Base-by-base conservation (phyloP, 2,113 vertebrate genomes). In the Platichthys stellatus region DNA sequence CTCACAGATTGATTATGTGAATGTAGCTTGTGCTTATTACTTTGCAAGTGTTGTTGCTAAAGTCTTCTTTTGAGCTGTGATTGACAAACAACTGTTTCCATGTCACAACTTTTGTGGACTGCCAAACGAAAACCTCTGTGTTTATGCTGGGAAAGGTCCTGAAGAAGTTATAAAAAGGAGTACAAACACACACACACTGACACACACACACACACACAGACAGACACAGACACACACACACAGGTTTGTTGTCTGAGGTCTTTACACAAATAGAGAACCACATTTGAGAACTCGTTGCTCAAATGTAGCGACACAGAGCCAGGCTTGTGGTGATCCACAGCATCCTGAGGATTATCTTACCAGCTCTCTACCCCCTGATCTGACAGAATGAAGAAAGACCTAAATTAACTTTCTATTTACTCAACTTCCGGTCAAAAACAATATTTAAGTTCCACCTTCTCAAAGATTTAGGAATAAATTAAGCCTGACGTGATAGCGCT, bases 301-400 rank as follows among this genome's bases (percentile, higher is more conserved):
- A 62, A 66, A 76, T 53, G 63, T 12, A 3, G 53, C 15, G 23
- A 59, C 9, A 10, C 49, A 56, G 70, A 89, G 76, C 80, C 87
- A 89, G 83, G 76, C 79, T 79, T 90, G 89, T 78, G 84, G 92
- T 91, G 78, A 84, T 91, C 88, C 86, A 84, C 88, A 87, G 83
- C 83, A 88, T 89, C 89, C 89, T 87, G 78, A 84, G 72, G 77
- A 88, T 86, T 86, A 90, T 89, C 82, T 87, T 77, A 85, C 69
- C 71, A 82, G 72, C 72, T 84, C 57, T 47, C 18, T 49, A 63
- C 74, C 67, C 66, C 78, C 21, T 83, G 68, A 92, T 84, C 69
- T 85, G 88, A 90, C 86, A 88, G 80, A 79, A 84, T 83, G 73
- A 89, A 73, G 80, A 68, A 89, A 86, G 57, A 74, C 62, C 28